Base-by-base conservation (phyloP, 2,113 vertebrate species). In the Motacilla tschutschensis region DNA sequence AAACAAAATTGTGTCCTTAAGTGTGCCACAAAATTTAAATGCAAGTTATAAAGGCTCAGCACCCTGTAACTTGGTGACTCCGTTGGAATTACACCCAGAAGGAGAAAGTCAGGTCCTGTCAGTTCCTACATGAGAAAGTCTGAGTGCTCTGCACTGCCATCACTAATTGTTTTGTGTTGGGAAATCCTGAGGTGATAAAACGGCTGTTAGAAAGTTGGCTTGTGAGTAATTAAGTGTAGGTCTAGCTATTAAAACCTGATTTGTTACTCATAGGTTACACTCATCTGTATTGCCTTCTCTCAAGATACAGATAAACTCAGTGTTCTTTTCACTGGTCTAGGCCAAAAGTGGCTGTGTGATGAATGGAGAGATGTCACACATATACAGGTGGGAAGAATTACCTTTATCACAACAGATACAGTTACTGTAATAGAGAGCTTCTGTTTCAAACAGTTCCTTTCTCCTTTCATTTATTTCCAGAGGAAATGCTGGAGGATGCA, bases 171-270 rank as follows among this genome's bases (percentile, higher is more conserved):
- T 79, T 44, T 14, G 60, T 57, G 78, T 92, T 93, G 92, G 77
- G 87, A 90, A 94, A 93, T 91, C 72, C 79, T 10, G 33, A 77
- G 79, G 87, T 88, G 92, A 92, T 79, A 92, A 90, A 64, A 86
- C 25, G 46, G 69, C 87, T 91, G 76, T 77, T 93, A 87, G 92
- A 91, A 88, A 93, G 93, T 83, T 85, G 69, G 74, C 79, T 64
- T 71, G 80, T 46, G 72, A 84, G 73, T 85, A 93, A 90, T 95
- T 77, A 91, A 63, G 65, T 17, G 28, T 40, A 67, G 69, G 79
- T 76, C 79, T 88, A 35, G 73, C 87, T 79, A 79, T 88, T 86
- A 84, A 73, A 90, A 57, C 36, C 55, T 58, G 80, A 46, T 69
- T 88, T 91, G 88, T 87, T 83, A 78, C 78, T 88, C 85, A 51